Conservation (phyloP, 2,888 invertebrate species). For the Perizoma flavofasciatum region DNA sequence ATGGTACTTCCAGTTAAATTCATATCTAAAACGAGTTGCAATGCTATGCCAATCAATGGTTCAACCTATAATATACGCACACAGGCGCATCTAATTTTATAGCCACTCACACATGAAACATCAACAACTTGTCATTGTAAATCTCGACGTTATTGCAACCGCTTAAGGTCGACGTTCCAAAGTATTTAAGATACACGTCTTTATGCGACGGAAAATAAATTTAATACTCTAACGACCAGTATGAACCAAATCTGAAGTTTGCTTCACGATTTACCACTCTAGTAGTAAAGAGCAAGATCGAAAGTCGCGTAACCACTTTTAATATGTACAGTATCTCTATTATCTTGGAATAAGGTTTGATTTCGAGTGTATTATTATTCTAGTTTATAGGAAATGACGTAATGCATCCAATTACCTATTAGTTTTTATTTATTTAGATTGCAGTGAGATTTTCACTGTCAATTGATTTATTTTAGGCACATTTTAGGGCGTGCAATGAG, state of each 20-base stretch:
- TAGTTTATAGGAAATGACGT: constrained; percentile 34
- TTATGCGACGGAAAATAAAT: not conserved
- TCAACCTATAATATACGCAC: constrained; percentile 71
- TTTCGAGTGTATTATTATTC: constrained; percentile 12
- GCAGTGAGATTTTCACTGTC: constrained; percentile 17
- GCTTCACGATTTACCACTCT: constrained; percentile 24
- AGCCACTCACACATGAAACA: constrained; percentile 45
- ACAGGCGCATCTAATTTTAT: constrained; percentile 58
- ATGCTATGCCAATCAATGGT: constrained; percentile 45
- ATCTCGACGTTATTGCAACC: constrained; percentile 11
- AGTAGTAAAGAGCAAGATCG: constrained; percentile 5
- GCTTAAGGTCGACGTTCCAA: constrained; percentile 3
- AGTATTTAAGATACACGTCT: not conserved
- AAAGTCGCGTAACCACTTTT: constrained; percentile 15
- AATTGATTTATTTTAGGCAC: constrained; percentile 15
- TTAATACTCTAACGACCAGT: not conserved
- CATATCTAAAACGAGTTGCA: constrained; percentile 54
- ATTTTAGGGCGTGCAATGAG: not conserved
- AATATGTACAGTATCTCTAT: constrained; percentile 15
- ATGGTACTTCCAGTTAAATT: not conserved
- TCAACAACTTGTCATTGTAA: not conserved
- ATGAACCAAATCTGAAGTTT: constrained; percentile 5
- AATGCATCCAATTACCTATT: constrained; percentile 30
- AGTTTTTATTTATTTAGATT: constrained; percentile 25
- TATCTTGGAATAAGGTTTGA: constrained; percentile 14